A percentile compares a stretch with the other conserved stretches of the same genome.
Evolutionary conservation across 2,888 invertebrate species (phyloP).

Genomic region (Mythimna pallens): DNA sequence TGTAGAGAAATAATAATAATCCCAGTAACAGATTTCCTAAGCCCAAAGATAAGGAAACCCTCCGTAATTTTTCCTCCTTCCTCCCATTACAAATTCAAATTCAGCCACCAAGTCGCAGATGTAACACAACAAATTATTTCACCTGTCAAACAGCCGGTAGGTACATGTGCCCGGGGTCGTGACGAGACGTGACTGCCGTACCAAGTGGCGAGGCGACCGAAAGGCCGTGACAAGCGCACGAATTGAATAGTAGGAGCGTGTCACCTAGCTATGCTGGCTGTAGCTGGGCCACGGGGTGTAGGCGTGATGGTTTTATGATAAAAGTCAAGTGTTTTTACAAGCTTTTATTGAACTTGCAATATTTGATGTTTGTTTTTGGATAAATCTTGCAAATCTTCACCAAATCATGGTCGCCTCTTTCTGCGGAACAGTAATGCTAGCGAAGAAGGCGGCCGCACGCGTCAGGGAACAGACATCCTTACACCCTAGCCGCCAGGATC

Average conservation of each 20-base stretch:
- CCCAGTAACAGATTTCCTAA: slow-evolving; percentile 1
- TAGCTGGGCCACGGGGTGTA: slow-evolving; percentile 5
- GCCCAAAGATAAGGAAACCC: background rate
- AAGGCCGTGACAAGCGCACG: slow-evolving; percentile 52
- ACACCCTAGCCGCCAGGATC: no score
- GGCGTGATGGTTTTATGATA: slow-evolving; percentile 47
- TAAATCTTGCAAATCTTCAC: no score
- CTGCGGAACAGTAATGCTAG: no score
- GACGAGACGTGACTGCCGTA: slow-evolving; percentile 51
- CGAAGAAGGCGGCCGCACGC: no score
- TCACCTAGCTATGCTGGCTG: slow-evolving; percentile 11
- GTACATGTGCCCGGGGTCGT: slow-evolving; percentile 54
- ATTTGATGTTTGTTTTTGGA: no score
- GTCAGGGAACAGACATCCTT: no score
- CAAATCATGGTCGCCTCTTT: no score
- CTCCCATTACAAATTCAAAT: slow-evolving; percentile 53
- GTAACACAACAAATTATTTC: slow-evolving; percentile 62
- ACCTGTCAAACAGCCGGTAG: slow-evolving; percentile 59
- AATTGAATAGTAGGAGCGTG: slow-evolving; percentile 50
- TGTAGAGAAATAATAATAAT: background rate
- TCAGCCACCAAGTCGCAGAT: slow-evolving; percentile 56
- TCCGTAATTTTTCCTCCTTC: background rate
- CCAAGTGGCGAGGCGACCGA: slow-evolving; percentile 33
- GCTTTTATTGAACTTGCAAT: no score
- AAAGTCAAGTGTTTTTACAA: no score